Conservation (phyloP, 1,140 invertebrate species). For the Drosophila funebris region DNA sequence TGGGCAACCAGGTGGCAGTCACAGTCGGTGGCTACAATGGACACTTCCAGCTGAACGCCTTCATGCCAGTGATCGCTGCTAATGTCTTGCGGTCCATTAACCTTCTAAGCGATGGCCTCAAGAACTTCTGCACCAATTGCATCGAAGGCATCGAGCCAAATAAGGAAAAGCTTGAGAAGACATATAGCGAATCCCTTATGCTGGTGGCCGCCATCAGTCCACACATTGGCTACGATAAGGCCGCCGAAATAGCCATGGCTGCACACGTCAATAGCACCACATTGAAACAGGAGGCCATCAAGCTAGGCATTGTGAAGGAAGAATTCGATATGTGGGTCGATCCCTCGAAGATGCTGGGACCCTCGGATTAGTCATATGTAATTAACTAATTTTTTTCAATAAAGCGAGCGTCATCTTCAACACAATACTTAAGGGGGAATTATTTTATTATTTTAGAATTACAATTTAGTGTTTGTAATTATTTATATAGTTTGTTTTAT, state of each 20-base stretch:
- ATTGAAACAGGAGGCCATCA: conserved; percentile 94
- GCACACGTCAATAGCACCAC: conserved; percentile 96
- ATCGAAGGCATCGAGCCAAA: conserved; percentile 96
- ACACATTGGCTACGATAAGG: conserved; percentile 98
- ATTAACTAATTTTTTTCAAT: not conserved
- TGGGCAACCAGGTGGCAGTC: conserved; percentile 98
- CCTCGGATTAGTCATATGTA: conserved; percentile 65
- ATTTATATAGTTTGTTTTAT: no score
- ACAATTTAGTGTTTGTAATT: not conserved
- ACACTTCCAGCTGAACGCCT: conserved; percentile 99
- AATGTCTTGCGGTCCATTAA: conserved; percentile 96
- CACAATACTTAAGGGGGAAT: no score
- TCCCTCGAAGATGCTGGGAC: conserved; percentile 97
- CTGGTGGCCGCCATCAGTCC: conserved; percentile 98
- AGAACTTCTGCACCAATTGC: conserved; percentile 97
- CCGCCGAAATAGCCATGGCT: conserved; percentile 96
- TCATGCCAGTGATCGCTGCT: conserved; percentile 98
- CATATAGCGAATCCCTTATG: conserved; percentile 97
- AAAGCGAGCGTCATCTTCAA: not conserved
- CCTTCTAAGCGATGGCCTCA: conserved; percentile 92
- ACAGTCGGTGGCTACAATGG: conserved; percentile 96
- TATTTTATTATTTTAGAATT: no score
- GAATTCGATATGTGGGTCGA: conserved; percentile 96
- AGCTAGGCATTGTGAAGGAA: conserved; percentile 92
- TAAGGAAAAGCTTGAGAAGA: conserved; percentile 88